phyloP scores from a whole-genome alignment of 1,140 invertebrate species.

The Anthonomus grandis region DNA sequence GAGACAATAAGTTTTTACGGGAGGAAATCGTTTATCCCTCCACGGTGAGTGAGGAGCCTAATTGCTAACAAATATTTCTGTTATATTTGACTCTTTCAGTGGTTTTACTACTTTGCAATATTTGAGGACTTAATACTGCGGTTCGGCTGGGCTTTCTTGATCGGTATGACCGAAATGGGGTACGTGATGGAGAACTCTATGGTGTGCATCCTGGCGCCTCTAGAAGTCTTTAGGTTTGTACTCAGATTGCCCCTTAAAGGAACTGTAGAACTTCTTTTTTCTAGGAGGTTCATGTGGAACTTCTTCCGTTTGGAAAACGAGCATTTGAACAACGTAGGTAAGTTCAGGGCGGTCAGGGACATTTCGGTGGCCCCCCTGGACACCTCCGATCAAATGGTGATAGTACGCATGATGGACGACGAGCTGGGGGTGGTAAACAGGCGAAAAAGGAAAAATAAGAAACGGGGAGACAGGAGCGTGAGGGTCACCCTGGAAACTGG shows the following conservation, averaged over 20 bases:
- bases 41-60: slow-evolving; percentile 55
- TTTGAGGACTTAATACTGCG: slow-evolving; percentile 91
- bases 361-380: slow-evolving; percentile 97
- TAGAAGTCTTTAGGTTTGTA: slow-evolving; percentile 89
- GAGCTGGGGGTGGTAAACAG: slow-evolving; percentile 82
- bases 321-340: slow-evolving; percentile 99
- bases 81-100: too few species aligned
- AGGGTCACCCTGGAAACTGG: slow-evolving; percentile 48
- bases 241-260: not conserved
- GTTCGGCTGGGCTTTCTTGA: slow-evolving; percentile 88
- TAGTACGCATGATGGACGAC: slow-evolving; percentile 95
- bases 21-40: slow-evolving; percentile 67
- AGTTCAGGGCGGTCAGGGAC: slow-evolving; percentile 97
- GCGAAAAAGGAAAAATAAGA: slow-evolving; percentile 52
- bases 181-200: slow-evolving; percentile 81
- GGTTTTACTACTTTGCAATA: slow-evolving; percentile 47
- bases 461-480: slow-evolving; percentile 45
- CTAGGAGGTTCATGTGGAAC: slow-evolving; percentile 97
- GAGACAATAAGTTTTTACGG: slow-evolving; percentile 69
- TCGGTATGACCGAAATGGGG: slow-evolving; percentile 81
- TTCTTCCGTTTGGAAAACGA: slow-evolving; percentile 99
- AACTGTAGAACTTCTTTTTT: slow-evolving; percentile 14
- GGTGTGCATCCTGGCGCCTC: slow-evolving; percentile 80
- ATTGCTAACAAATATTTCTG: too few species aligned
- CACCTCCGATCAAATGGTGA: slow-evolving; percentile 85